Percentiles rank a stretch among this genome's conserved stretches.
Conservation (phyloP, 2,888 invertebrate species). For the Orgyia antiqua region DNA sequence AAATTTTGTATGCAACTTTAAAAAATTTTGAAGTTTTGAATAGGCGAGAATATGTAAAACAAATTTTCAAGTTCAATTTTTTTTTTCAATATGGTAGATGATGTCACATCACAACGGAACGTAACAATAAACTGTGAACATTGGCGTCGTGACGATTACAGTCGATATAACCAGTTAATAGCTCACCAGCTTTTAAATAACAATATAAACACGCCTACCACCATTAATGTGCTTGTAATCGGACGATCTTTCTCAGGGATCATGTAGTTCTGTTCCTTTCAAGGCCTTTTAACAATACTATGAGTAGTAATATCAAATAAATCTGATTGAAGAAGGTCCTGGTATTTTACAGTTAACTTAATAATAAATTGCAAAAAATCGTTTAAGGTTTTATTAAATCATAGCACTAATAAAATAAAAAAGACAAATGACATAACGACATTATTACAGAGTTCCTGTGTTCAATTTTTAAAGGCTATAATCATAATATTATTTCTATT, state of each 20-base stretch:
- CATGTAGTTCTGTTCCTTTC: slow-evolving; percentile 43
- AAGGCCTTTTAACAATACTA: slow-evolving; percentile 37
- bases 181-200: slow-evolving; percentile 63
- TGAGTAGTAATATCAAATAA: slow-evolving; percentile 14
- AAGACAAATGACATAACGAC: no score
- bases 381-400: no score
- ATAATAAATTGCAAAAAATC: no score
- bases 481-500: no score
- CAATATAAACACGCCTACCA: slow-evolving; percentile 62
- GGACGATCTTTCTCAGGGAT: slow-evolving; percentile 64
- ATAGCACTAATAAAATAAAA: no score
- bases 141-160: slow-evolving; percentile 51
- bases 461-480: no score
- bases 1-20: no score
- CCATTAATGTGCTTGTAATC: slow-evolving; percentile 52
- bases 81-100: not conserved
- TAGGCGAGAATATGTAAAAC: no score
- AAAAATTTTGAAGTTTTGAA: no score
- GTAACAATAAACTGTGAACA: slow-evolving; percentile 15
- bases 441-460: no score
- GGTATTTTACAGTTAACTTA: slow-evolving; percentile 4
- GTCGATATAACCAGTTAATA: slow-evolving; percentile 49
- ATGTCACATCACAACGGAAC: slow-evolving; percentile 7
- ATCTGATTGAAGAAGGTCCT: slow-evolving; percentile 7
- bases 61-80: no score